Percentiles rank a stretch among this genome's conserved stretches.
phyloP scores from a whole-genome alignment of 2,113 vertebrate genomes.

The Pitta sordida region DNA sequence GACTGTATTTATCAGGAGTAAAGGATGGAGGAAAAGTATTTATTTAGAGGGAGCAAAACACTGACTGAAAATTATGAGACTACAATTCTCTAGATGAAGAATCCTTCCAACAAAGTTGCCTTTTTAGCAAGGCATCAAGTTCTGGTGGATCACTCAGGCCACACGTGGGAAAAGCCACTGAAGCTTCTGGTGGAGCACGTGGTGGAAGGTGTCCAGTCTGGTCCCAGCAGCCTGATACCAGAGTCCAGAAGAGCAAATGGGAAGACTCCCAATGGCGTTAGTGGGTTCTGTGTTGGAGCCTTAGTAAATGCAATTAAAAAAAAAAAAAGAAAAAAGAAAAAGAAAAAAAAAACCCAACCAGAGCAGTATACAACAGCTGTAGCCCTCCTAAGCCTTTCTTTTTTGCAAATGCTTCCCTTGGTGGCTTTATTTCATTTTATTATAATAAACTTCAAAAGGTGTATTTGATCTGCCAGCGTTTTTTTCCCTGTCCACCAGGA shows the following conservation, averaged over 20 bases:
- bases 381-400: slow-evolving; percentile 1
- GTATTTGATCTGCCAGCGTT: slow-evolving; percentile 44
- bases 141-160: background rate
- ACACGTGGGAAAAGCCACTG: background rate
- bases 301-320: background rate
- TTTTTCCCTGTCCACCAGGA: slow-evolving; percentile 45
- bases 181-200: background rate
- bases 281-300: background rate
- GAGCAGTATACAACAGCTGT: background rate
- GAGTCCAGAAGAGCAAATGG: background rate
- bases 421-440: slow-evolving; percentile 24
- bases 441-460: slow-evolving; percentile 52
- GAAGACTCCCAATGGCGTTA: background rate
- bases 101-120: background rate
- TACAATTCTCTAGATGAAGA: background rate
- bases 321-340: fast-evolving
- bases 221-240: background rate
- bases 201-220: background rate
- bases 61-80: background rate
- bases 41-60: background rate
- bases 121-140: background rate
- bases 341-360: background rate
- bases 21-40: background rate
- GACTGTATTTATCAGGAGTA: background rate
- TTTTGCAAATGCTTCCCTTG: slow-evolving; percentile 21